Evolutionary conservation across 1,140 invertebrate species (phyloP), one percentile per base, ranked within the genome.

Genomic region (Streblospio benedicti): DNA sequence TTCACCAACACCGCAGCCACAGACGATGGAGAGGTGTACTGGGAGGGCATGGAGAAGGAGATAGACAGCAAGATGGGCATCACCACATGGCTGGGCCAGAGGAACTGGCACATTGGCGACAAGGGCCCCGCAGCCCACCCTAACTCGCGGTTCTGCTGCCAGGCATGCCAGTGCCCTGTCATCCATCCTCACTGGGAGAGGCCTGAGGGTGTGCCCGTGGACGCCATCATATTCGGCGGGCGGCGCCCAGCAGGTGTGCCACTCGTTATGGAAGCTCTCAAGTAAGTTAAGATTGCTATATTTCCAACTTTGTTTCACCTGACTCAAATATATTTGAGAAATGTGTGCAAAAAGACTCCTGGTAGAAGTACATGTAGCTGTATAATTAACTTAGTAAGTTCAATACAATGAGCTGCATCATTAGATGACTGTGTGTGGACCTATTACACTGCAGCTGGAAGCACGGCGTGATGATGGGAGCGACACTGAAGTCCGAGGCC

Each of bases 1-100:
- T 99, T 99, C 79, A 99, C 96, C 0, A 99, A 99, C 76, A 95
- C 98, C n/a, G 97, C 93, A 0, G 84, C 88, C 67, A 99, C 95
- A 0, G 86, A 84, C 38, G 94, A 99, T 71, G 95, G 96, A 16
- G 71, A 69, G 41, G 67, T 76, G 30, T 82, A 72, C 70, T 99
- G 97, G 97, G 97, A 99, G 77, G 97, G 97, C 6, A 84, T 99
- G 83, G 56, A 59, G 33, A 35, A 61, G 18, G 91, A 96, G 76
- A 91, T 95, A 71, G 91, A 97, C 1, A 76, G 88, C 88, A 35
- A 62, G 12, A n/a, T 28, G 14, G 32, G 30, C 9, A 71, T 75
- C 12, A 70, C 67, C 20, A 74, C 74, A 2, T 78, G 72, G 79
- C 63, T 77, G 38, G 72, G 71, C 23, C 45, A 62, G 20, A 70